Conservation (phyloP, 2,113 vertebrate genomes). For the Trachemys scripta region DNA sequence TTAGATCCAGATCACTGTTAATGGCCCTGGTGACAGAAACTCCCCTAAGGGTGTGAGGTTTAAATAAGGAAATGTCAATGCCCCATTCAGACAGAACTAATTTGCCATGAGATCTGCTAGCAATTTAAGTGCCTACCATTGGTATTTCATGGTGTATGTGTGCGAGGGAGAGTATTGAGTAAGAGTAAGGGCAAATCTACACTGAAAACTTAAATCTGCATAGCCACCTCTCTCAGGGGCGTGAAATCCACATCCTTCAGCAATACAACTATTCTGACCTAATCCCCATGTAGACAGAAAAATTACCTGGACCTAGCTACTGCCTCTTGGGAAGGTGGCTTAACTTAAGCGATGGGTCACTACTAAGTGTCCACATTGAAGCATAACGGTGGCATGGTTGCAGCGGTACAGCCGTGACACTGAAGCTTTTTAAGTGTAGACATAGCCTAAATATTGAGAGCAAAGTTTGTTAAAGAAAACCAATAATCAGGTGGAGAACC, state of each 20-base stretch:
- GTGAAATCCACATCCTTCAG: not conserved
- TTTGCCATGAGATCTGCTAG: constrained; percentile 45
- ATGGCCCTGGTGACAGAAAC: constrained; percentile 57
- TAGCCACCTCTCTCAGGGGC: not conserved
- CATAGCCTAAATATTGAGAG: not conserved
- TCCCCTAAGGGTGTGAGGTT: constrained; percentile 59
- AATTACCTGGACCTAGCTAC: not conserved
- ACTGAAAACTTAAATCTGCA: not conserved
- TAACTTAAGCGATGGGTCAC: not conserved
- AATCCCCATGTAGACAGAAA: not conserved
- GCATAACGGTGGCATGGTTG: no score
- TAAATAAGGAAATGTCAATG: constrained; percentile 77
- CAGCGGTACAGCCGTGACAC: no score
- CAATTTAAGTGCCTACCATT: constrained; percentile 42
- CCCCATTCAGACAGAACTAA: constrained; percentile 49
- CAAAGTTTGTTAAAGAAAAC: not conserved
- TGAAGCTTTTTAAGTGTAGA: not conserved
- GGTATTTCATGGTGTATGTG: not conserved
- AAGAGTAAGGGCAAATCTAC: not conserved
- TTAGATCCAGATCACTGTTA: constrained; percentile 70
- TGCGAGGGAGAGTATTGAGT: not conserved
- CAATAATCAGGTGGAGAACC: not conserved
- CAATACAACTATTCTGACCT: not conserved
- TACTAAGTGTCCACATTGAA: no score
- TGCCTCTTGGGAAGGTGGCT: not conserved